Base-by-base conservation (phyloP, 2,797 vertebrate species). In the Sebastes cheni region DNA sequence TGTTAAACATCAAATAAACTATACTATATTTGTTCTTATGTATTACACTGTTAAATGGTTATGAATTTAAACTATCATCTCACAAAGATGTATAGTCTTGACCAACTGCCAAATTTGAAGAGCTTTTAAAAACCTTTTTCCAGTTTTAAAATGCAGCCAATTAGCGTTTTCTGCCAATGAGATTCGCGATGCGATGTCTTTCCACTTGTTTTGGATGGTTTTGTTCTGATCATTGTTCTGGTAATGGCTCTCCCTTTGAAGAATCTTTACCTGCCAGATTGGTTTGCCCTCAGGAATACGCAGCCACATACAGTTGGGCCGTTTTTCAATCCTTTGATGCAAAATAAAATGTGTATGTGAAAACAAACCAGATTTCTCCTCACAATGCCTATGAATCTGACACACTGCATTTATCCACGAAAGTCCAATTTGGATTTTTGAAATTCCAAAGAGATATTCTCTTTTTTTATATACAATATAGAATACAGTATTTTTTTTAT, bases 341-440 rank as follows among this genome's bases (percentile, higher is more conserved):
- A 93, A 96, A 95, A 96, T 95, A 95, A 96, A 96, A 94, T 80
- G 90, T 96, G 92, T 95, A 94, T 92, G 94, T 96, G 92, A 93
- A 94, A 92, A 92, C 72, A 16, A 93, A 77, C 58, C 34, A 18
- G 68, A 39, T 72, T 80, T 86, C 59, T 82, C 23, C 67, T 68
- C 67, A 39, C n/a, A 32, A 6, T 86, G 79, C 70, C 67, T 88
- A 29, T 77, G 74, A 85, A 59, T 84, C 67, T 62, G 56, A 72
- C 52, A 64, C 34, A n/a, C 36, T 73, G 12, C 76, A 77, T 77
- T 62, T 20, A 52, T 5, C 12, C 25, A 62, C 4, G 2, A 30
- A 52, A 54, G 66, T 34, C 36, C 12, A 6, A 6, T 50, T 62
- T 52, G 25, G 42, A 29, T 34, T 68, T 32, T 74, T 30, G 18